These are phyloP conservation scores for Drosophila helvetica DNA, from an alignment of 2,888 invertebrate species.

Conservation along the genomic window DNA sequence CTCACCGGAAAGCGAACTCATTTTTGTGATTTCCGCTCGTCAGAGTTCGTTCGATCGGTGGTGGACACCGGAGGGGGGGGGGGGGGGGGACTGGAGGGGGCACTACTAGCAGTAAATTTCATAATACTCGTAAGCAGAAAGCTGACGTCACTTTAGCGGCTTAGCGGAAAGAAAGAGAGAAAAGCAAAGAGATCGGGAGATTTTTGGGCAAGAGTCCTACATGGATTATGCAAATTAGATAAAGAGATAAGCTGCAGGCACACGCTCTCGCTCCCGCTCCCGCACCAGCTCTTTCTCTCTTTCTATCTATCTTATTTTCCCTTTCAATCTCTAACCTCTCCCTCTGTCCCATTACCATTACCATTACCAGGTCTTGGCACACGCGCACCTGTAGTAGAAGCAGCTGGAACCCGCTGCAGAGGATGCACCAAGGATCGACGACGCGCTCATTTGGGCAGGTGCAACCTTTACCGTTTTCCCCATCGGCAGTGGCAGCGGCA, in stretches of 20 bases:
- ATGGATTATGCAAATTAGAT: conserved; percentile 49
- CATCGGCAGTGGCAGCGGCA: conserved; percentile 43
- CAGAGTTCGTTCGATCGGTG: conserved; percentile 35
- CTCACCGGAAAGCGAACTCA: conserved; percentile 74
- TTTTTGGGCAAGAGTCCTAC: conserved; percentile 29
- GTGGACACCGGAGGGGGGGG: background rate
- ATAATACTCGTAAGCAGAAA: conserved; percentile 61
- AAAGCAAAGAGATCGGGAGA: background rate
- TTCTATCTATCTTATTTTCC: background rate
- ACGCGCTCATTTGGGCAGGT: conserved; percentile 50
- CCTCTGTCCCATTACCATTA: background rate
- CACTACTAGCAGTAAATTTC: conserved; percentile 67
- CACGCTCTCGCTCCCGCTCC: conserved; percentile 23
- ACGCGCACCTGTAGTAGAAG: conserved; percentile 69
- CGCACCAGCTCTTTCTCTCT: background rate
- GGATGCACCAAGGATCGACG: conserved; percentile 48
- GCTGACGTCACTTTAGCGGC: conserved; percentile 53
- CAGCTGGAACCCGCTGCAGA: conserved; percentile 59
- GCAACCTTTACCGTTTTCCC: conserved; percentile 74
- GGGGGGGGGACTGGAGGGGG: background rate
- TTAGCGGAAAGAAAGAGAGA: conserved; percentile 1
- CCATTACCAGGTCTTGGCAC: conserved; percentile 56
- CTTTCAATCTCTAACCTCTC: conserved; percentile 6
- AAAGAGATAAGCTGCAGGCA: conserved; percentile 22
- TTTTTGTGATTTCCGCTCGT: conserved; percentile 77